Percentiles rank a stretch among this genome's conserved stretches.
Conservation (phyloP, 2,113 vertebrate genomes). For the Dunckerocampus dactyliophorus region DNA sequence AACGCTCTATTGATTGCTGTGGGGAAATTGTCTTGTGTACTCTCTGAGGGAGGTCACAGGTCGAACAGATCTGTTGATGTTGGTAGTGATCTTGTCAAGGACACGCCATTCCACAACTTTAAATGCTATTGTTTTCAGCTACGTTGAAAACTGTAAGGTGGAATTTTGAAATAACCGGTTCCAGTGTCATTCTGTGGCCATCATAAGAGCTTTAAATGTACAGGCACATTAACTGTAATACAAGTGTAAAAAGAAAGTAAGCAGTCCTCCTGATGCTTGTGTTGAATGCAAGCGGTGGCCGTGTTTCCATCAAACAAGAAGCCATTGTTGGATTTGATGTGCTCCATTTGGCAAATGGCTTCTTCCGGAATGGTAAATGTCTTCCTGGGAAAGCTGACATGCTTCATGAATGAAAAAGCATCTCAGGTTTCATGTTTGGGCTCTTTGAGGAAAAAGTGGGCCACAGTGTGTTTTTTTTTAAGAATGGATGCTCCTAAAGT, state of each 20-base stretch:
- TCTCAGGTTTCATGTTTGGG: conserved; percentile 20
- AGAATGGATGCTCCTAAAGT: conserved; percentile 34
- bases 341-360: conserved; percentile 50
- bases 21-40: conserved; percentile 16
- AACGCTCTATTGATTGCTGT: conserved; percentile 30
- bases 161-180: no score
- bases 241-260: no score
- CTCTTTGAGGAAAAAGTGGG: conserved; percentile 5
- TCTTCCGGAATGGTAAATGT: conserved; percentile 13
- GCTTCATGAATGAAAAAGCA: conserved; percentile 41
- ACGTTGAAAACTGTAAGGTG: no score
- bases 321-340: conserved; percentile 26
- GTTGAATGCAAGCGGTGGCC: not conserved
- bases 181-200: no score
- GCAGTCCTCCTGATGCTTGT: no score
- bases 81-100: conserved; percentile 4
- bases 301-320: not conserved
- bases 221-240: no score
- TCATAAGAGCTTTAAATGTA: no score
- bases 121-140: no score
- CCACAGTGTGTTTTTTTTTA: conserved; percentile 25
- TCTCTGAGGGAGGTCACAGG: conserved; percentile 15
- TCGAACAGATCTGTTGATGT: not conserved
- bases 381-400: conserved; percentile 7
- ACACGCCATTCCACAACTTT: not conserved